Evolutionary conservation across 2,888 invertebrate species (phyloP).

Genomic region (Melieria omissa): DNA sequence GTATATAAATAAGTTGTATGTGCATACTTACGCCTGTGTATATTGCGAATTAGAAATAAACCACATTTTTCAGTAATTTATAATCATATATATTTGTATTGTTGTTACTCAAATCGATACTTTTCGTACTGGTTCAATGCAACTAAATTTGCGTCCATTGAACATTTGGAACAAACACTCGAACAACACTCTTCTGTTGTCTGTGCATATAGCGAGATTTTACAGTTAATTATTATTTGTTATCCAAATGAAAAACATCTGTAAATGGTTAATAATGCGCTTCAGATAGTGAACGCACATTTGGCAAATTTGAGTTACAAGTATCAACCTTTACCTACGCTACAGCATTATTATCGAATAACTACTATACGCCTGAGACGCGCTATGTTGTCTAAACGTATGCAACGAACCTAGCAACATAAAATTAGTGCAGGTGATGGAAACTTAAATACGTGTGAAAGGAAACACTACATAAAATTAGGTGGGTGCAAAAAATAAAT

Average conservation of each 20-base stretch:
- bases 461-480: no score
- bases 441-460: no score
- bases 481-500: no score
- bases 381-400: no score
- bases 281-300: background rate
- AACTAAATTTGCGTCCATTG: no score
- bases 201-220: no score
- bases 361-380: no score
- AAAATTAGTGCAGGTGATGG: no score
- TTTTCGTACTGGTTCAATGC: background rate
- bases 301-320: slow-evolving; percentile 22
- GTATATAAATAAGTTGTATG: slow-evolving; percentile 7
- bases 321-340: no score
- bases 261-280: slow-evolving; percentile 12
- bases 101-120: background rate
- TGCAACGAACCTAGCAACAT: no score
- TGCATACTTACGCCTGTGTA: slow-evolving; percentile 10
- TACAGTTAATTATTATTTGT: background rate
- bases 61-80: slow-evolving; percentile 22
- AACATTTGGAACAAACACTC: background rate
- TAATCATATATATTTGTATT: slow-evolving; percentile 12
- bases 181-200: background rate
- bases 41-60: slow-evolving; percentile 9
- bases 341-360: no score
- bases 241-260: background rate